Conservation (phyloP, 2,113 vertebrate genomes). For the Pseudolaguvia tuberculata region DNA sequence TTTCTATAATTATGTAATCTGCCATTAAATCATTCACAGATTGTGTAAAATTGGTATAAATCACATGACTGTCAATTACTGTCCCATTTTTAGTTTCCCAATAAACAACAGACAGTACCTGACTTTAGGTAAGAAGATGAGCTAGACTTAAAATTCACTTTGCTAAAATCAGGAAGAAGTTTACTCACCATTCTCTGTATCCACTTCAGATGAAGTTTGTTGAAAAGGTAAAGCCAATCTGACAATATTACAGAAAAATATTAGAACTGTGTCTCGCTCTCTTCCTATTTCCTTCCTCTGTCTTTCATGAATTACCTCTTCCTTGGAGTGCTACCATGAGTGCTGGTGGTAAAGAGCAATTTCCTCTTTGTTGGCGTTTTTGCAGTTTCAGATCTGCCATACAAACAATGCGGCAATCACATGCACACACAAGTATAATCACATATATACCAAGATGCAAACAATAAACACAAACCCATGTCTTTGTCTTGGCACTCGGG, state of each 20-base stretch:
- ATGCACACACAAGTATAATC: background rate
- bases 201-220: slow-evolving; percentile 26
- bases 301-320: slow-evolving; percentile 50
- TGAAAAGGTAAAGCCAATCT: slow-evolving; percentile 40
- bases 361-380: slow-evolving; percentile 54
- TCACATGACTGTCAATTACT: background rate
- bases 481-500: slow-evolving; percentile 35
- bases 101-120: background rate
- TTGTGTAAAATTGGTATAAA: background rate
- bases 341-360: slow-evolving; percentile 26
- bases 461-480: slow-evolving; percentile 27
- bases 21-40: background rate
- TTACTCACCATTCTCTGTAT: slow-evolving; percentile 38
- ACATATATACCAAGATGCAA: background rate
- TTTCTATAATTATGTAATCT: background rate
- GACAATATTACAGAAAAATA: background rate
- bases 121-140: background rate
- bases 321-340: slow-evolving; percentile 19
- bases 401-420: background rate
- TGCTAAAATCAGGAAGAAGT: background rate
- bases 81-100: background rate
- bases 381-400: slow-evolving; percentile 25
- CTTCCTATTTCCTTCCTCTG: background rate
- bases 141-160: background rate
- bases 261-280: background rate